Base-by-base conservation (phyloP, 2,888 invertebrate genomes). In the Ophion ventricosus region DNA sequence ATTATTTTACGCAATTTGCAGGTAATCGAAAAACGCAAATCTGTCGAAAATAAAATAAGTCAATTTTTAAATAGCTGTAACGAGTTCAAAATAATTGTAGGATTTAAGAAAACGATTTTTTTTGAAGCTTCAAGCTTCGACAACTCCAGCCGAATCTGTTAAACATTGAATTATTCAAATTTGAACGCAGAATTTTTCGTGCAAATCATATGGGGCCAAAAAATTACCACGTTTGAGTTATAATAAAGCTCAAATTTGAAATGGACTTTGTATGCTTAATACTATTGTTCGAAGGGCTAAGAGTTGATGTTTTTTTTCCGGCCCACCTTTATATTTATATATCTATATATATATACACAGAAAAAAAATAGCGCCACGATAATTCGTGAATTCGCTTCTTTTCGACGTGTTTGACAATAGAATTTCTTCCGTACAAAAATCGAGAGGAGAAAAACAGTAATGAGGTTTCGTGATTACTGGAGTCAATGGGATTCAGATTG, bases 391-490 rank as follows among this genome's bases (percentile, higher is more conserved):
- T 57, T n/a, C 49, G 11, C 2, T 49, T 14, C 17, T 76, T 64
- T 82, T 84, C 59, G 63, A 81, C 74, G 78, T 17, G 40, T 78
- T 78, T 25, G 67, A 74, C 82, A 75, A 82, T 78, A 85, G 82
- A 73, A 80, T 49, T 75, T 85, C 43, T 85, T 84, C 75, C 26
- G n/a, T 83, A 74, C 20, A 35, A n/a, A 61, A 1, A 75, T 69
- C 79, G 72, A 64, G 26, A 74, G 25, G 20, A 63, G 29, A 49
- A 70, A 66, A 64, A 20, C 17, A 56, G 7, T 20, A 11, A 69
- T 29, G 20, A 4, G 56, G 63, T 72, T 43, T 66, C 1, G 73
- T 59, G 25, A 81, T 69, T 63, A 14, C 17, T 40, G 17, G 29
- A 49, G 49, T 11, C 63, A 49, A 49, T 17, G 49, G 49, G 49